A percentile compares a stretch with the other conserved stretches of the same genome.
These are phyloP conservation scores for Stenichneumon culpator DNA, from an alignment of 2,888 invertebrate species.

Conservation along the genomic window DNA sequence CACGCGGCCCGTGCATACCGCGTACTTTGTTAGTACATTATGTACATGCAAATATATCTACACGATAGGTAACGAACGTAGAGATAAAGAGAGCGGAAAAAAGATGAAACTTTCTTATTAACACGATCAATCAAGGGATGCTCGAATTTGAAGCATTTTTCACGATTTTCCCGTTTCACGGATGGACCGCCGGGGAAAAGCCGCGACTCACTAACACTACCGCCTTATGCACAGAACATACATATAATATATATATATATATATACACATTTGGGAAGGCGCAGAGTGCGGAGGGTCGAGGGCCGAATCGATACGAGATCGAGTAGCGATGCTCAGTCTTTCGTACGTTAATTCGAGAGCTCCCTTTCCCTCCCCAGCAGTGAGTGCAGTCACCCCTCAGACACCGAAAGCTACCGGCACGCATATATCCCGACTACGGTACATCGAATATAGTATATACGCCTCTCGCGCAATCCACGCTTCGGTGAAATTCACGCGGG, in stretches of 20 bases:
- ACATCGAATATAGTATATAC: slow-evolving; percentile 33
- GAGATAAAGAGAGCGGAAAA: slow-evolving; percentile 73
- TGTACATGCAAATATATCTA: background rate
- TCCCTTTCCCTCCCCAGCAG: slow-evolving; percentile 22
- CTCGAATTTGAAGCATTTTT: slow-evolving; percentile 78
- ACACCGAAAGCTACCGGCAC: slow-evolving; percentile 45
- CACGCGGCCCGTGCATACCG: background rate
- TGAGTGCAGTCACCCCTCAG: slow-evolving; percentile 68
- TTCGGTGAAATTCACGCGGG: slow-evolving; percentile 66
- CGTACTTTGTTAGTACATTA: slow-evolving; percentile 19
- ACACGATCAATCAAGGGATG: slow-evolving; percentile 80
- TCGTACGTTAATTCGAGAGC: slow-evolving; percentile 65
- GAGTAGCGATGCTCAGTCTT: slow-evolving; percentile 69
- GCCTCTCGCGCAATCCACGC: slow-evolving; percentile 59
- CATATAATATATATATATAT: background rate
- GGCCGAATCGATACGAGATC: slow-evolving; percentile 71
- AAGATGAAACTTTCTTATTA: slow-evolving; percentile 81
- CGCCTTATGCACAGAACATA: background rate
- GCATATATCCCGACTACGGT: slow-evolving; percentile 52
- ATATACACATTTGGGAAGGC: background rate
- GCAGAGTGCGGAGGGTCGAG: slow-evolving; percentile 47
- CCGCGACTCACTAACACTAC: background rate
- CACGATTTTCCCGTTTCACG: slow-evolving; percentile 51
- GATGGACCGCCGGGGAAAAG: background rate
- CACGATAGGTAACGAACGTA: slow-evolving; percentile 61